Conservation (phyloP, 2,797 vertebrate genomes). For the Bradypus variegatus region DNA sequence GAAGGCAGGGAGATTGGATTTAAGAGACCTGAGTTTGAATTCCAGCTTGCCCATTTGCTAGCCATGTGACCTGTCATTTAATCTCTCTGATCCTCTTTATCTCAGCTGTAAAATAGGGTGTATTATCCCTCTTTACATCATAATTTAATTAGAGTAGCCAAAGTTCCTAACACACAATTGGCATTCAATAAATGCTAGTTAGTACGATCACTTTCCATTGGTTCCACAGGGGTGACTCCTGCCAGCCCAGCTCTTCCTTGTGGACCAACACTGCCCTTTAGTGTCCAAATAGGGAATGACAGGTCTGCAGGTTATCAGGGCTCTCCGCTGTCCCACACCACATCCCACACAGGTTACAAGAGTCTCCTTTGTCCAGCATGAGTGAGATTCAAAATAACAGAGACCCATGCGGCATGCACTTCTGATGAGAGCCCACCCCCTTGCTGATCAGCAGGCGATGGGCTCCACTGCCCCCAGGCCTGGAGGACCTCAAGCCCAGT, state of each 20-base stretch:
- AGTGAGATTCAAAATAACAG: background rate
- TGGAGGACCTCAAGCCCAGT: background rate
- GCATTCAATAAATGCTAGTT: background rate
- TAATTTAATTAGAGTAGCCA: background rate
- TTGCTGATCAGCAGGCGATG: background rate
- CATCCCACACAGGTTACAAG: too few species aligned
- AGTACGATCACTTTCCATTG: background rate
- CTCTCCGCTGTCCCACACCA: background rate
- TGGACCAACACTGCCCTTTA: constrained; percentile 8
- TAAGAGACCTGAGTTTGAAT: background rate
- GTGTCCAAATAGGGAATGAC: background rate
- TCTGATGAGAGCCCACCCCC: background rate
- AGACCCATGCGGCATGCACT: background rate
- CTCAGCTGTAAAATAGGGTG: background rate
- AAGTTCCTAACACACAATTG: background rate
- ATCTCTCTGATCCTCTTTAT: background rate
- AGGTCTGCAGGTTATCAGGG: background rate
- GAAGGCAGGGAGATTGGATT: background rate
- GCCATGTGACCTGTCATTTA: background rate
- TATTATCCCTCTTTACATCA: background rate
- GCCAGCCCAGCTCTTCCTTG: background rate
- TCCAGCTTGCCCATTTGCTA: background rate
- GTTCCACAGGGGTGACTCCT: accelerated
- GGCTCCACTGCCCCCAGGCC: background rate
- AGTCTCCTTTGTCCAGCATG: background rate